These are phyloP conservation scores for Noctua janthe DNA, from an alignment of 2,888 invertebrate genomes.

Conservation along the genomic window DNA sequence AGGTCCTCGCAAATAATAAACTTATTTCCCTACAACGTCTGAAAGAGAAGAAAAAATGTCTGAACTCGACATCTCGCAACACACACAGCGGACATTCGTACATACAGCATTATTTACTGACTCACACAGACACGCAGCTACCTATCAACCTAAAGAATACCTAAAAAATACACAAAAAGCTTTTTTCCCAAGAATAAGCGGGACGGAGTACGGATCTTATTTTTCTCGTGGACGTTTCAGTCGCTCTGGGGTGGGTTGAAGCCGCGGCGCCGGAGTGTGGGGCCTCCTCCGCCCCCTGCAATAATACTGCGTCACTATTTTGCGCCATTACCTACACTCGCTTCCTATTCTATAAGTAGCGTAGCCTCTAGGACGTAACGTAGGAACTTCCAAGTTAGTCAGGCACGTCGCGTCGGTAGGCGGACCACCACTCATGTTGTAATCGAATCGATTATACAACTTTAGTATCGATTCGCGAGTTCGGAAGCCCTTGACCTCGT, in stretches of 20 bases:
- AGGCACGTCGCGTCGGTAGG: slow-evolving; percentile 19
- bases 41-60: slow-evolving; percentile 63
- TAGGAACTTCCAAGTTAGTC: slow-evolving; percentile 52
- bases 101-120: slow-evolving; percentile 81
- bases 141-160: slow-evolving; percentile 78
- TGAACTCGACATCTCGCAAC: slow-evolving; percentile 73
- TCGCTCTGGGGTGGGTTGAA: slow-evolving; percentile 83
- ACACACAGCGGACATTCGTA: slow-evolving; percentile 76
- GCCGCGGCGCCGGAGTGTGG: slow-evolving; percentile 76
- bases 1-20: slow-evolving; percentile 60
- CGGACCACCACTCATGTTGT: slow-evolving; percentile 53
- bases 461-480: slow-evolving; percentile 65
- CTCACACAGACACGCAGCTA: slow-evolving; percentile 78
- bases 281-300: slow-evolving; percentile 86
- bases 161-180: slow-evolving; percentile 89
- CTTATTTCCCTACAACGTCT: slow-evolving; percentile 54
- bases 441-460: slow-evolving; percentile 62
- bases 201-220: slow-evolving; percentile 90
- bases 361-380: slow-evolving; percentile 82
- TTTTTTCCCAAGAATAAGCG: slow-evolving; percentile 89
- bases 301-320: slow-evolving; percentile 91
- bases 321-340: slow-evolving; percentile 91
- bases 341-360: slow-evolving; percentile 90
- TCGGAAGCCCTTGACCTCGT: slow-evolving; percentile 65
- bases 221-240: slow-evolving; percentile 91